phyloP scores from a whole-genome alignment of 1,140 invertebrate species.

The Lysiphlebus fabarum region DNA sequence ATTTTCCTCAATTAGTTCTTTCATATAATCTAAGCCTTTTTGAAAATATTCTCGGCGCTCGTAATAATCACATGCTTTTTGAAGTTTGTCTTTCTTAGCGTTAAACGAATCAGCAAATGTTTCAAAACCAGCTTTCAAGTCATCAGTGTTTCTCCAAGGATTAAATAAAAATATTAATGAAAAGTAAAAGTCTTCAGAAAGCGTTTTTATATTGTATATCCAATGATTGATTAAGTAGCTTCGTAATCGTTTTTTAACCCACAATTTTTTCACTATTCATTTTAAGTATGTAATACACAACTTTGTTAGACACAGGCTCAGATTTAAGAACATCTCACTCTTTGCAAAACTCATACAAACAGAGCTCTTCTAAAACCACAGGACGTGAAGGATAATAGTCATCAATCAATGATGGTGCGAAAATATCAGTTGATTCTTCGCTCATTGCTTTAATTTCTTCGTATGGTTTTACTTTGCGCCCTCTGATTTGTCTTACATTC shows the following conservation, averaged over 20 bases:
- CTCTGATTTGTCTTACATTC: conserved; percentile 28
- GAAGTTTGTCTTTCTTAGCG: conserved; percentile 19
- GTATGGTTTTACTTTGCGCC: conserved; percentile 23
- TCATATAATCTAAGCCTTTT: conserved; percentile 26
- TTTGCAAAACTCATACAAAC: conserved; percentile 3
- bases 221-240: conserved; percentile 34
- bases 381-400: conserved; percentile 19
- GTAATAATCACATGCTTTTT: conserved; percentile 31
- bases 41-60: conserved; percentile 27
- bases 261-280: background rate
- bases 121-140: conserved; percentile 6
- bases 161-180: conserved; percentile 20
- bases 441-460: conserved; percentile 23
- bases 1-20: conserved; percentile 26
- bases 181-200: conserved; percentile 37
- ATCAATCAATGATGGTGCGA: conserved; percentile 20
- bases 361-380: background rate
- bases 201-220: conserved; percentile 26
- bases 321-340: conserved; percentile 19
- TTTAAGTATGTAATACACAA: conserved; percentile 23
- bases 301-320: conserved; percentile 19
- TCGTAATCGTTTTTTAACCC: conserved; percentile 30
- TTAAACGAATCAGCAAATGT: conserved; percentile 25
- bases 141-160: conserved; percentile 7
- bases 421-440: conserved; percentile 27